phyloP scores from a whole-genome alignment of 2,888 invertebrate species.

The Meta bourneti region DNA sequence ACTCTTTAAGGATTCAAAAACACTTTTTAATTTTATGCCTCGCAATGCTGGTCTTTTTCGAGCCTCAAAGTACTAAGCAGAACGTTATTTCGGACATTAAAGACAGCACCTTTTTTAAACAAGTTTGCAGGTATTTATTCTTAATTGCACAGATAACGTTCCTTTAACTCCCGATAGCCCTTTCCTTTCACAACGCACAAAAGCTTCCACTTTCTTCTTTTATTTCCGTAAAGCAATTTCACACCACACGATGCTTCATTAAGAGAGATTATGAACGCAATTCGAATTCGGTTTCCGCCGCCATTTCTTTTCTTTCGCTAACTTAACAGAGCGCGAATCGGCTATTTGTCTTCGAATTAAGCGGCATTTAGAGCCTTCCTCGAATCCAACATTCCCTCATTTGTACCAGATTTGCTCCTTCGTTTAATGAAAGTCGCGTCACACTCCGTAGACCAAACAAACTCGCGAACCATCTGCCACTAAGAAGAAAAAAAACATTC shows the following conservation, averaged over 20 bases:
- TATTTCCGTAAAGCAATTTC: conserved; percentile 18
- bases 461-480: neutral
- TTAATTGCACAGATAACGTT: conserved; percentile 32
- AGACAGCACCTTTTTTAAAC: conserved; percentile 4
- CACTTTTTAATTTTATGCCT: neutral
- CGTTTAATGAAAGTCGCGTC: conserved; percentile 21
- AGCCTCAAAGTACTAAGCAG: neutral
- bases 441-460: neutral
- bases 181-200: neutral
- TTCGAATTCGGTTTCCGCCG: conserved; percentile 17
- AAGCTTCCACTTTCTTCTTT: neutral
- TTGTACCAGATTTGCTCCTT: conserved; percentile 18
- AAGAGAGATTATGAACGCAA: conserved; percentile 35
- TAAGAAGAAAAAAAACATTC: neutral
- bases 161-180: neutral
- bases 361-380: neutral
- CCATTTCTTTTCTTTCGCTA: neutral
- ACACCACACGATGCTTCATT: conserved; percentile 42
- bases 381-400: neutral
- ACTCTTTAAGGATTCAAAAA: neutral
- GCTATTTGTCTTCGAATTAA: conserved; percentile 56
- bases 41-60: neutral
- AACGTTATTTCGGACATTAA: neutral
- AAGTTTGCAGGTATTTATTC: conserved; percentile 10
- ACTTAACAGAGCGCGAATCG: neutral